Evolutionary conservation across 2,113 vertebrate species (phyloP), one percentile per base, ranked within the genome.

Genomic region (Condylura cristata): DNA sequence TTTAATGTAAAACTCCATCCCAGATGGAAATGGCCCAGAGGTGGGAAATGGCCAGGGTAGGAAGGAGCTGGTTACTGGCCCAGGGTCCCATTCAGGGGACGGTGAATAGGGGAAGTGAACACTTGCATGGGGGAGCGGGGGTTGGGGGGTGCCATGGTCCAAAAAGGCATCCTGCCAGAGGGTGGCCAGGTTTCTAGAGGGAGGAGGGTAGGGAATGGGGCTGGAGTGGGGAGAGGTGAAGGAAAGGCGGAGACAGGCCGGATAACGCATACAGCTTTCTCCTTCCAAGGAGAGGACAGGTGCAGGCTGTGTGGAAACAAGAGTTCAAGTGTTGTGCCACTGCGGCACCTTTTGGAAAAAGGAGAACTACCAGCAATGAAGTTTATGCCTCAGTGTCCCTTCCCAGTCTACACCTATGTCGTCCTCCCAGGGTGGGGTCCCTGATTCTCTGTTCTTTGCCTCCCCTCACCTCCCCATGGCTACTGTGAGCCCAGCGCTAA

Each of bases 351-450:
- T 74, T 34, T 26, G 16, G 53, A 58, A 65, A 11, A 0, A 80
- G n/a, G 24, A 76, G 79, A 80, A 58, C 6, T 18, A 17, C 37
- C 44, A 63, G 10, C 8, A 12, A 71, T 72, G 44, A 53, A 44
- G n/a, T n/a, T 51, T 6, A 18, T 53, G 68, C 30, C 37, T 82
- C 26, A 37, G 39, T 8, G 44, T 71, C 20, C 13, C 32, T 37
- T 17, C 9, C 6, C 1, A 17, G 16, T 37, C 41, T 46, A 1
- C 0, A 1, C 12, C 5, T 6, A 2, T 1, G 1, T 14, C 0
- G 3, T 53, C 32, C 11, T 51, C 51, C 44, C 16, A 16, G 4
- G 4, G 20, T 8, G 20, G 53, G 14, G 3, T 9, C 65, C 32
- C 53, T 32, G n/a, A 37, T 82, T 17, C 74, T 87, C 74, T 88